Evolutionary conservation across 1,140 invertebrate species (phyloP).

Genomic region (Vanessa atalanta): DNA sequence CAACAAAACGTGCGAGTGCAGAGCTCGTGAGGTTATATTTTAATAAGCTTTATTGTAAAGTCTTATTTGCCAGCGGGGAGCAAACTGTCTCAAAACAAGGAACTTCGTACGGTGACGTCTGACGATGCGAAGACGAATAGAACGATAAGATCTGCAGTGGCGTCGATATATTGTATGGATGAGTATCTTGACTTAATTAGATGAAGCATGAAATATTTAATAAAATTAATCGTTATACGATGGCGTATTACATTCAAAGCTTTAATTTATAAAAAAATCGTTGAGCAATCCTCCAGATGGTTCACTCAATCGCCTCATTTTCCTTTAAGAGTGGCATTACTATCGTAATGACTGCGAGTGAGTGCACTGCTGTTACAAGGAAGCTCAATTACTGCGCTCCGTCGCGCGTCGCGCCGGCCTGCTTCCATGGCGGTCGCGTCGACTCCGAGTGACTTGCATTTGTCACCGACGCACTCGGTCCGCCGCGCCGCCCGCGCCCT

Average conservation of each 20-base stretch:
- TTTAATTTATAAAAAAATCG: background rate
- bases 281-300: background rate
- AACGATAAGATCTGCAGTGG: no score
- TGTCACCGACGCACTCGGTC: slow-evolving; percentile 6
- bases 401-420: background rate
- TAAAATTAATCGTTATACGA: background rate
- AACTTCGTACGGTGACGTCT: no score
- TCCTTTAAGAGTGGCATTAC: background rate
- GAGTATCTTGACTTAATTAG: no score
- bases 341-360: background rate
- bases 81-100: no score
- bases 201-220: no score
- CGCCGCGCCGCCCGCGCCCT: slow-evolving; percentile 4
- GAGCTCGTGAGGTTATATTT: background rate
- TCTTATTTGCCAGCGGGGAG: no score
- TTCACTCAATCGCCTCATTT: background rate
- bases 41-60: background rate
- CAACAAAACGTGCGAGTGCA: background rate
- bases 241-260: background rate
- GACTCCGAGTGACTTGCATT: slow-evolving; percentile 20
- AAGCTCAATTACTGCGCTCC: slow-evolving; percentile 13
- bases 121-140: no score
- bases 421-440: background rate
- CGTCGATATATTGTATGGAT: no score
- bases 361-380: slow-evolving; percentile 7